Evolutionary conservation across 2,113 vertebrate genomes (phyloP).

Genomic region (Holacanthus passer): DNA sequence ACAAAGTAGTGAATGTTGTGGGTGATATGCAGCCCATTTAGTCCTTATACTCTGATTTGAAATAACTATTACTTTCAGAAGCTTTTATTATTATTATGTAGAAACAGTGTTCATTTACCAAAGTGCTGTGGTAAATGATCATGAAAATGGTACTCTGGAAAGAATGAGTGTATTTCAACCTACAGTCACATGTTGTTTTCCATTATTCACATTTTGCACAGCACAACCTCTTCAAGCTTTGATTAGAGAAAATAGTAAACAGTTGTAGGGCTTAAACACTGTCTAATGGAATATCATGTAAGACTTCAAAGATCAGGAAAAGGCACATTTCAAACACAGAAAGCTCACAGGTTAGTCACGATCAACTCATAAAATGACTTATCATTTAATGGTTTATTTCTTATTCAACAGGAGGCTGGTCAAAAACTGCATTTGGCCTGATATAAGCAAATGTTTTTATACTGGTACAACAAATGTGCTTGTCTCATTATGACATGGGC

Average conservation of each 20-base stretch:
- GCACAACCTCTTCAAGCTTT: neutral
- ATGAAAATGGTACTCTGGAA: constrained; percentile 1
- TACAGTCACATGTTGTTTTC: neutral
- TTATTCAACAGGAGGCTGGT: neutral
- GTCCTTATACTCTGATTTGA: neutral
- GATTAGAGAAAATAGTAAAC: neutral
- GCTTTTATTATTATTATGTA: neutral
- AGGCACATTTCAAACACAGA: neutral
- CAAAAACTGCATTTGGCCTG: neutral
- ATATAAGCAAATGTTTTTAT: neutral
- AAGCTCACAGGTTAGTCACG: neutral
- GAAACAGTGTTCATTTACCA: neutral
- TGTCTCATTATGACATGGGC: neutral
- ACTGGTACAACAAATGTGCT: neutral
- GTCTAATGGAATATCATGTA: neutral
- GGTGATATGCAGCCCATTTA: constrained; percentile 5
- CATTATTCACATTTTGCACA: constrained; percentile 9
- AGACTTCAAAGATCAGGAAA: neutral
- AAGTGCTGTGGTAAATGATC: too few relatives aligned
- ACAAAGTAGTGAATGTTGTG: constrained; percentile 27
- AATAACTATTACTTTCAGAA: neutral
- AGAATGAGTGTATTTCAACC: neutral
- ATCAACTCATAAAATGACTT: neutral
- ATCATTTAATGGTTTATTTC: too few relatives aligned
- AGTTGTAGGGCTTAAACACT: neutral